These are phyloP conservation scores for Lycaon pictus DNA, from an alignment of 2,113 vertebrate species.

Conservation along the genomic window DNA sequence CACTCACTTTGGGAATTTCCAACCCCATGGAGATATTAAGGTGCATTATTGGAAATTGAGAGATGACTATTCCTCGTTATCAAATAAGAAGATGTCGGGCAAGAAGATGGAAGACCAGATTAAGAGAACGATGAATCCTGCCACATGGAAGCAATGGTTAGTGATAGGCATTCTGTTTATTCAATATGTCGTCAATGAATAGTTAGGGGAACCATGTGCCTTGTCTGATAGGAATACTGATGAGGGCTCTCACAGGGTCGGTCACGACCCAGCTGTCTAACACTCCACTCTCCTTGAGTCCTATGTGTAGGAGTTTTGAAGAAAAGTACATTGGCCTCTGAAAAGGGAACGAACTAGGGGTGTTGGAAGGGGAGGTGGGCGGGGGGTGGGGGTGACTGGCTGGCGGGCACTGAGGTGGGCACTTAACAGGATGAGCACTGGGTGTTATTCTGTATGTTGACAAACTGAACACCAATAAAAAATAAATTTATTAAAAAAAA, in stretches of 20 bases:
- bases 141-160: not conserved
- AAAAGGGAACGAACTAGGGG: not conserved
- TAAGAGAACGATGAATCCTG: no score
- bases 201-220: not conserved
- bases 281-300: not conserved
- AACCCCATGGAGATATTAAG: not conserved
- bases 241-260: no score
- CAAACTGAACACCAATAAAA: no score
- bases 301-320: not conserved
- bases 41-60: not conserved
- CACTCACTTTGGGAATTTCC: not conserved
- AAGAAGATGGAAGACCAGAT: not conserved
- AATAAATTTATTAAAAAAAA: not conserved
- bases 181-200: no score
- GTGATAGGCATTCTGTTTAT: accelerated
- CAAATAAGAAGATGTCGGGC: not conserved
- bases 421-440: no score
- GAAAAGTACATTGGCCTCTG: not conserved
- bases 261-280: not conserved
- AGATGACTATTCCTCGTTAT: not conserved
- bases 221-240: not conserved
- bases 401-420: no score
- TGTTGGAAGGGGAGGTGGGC: no score
- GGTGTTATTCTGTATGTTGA: no score
- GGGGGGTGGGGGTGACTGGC: no score